A percentile compares a stretch with the other conserved stretches of the same genome.
Conservation (phyloP, 2,113 vertebrate species). For the Campylomormyrus tamandua region DNA sequence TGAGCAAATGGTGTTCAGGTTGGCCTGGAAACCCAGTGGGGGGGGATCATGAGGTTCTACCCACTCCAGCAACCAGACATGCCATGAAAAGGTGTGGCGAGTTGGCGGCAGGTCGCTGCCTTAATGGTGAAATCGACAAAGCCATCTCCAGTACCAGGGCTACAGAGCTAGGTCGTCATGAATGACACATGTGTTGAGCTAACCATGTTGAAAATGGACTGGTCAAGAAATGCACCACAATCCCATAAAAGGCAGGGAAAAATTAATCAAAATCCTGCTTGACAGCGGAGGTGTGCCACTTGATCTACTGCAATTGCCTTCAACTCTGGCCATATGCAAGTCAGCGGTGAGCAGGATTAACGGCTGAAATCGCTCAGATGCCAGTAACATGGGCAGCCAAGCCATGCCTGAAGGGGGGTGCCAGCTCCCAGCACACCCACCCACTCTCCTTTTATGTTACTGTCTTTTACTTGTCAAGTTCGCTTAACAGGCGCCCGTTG, state of each 20-base stretch:
- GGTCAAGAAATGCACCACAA: conserved; percentile 29
- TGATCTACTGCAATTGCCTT: conserved; percentile 38
- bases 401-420: conserved; percentile 26
- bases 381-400: conserved; percentile 32
- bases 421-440: conserved; percentile 25
- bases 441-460: conserved; percentile 19
- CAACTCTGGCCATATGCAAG: conserved; percentile 30
- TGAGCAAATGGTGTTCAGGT: not conserved
- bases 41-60: not conserved
- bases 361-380: conserved; percentile 35
- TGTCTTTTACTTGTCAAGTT: conserved; percentile 18
- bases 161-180: conserved; percentile 22
- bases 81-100: not conserved
- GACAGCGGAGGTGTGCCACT: conserved; percentile 30
- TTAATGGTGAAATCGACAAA: not conserved
- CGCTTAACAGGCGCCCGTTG: conserved; percentile 21
- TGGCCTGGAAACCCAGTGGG: not conserved
- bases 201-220: conserved; percentile 25
- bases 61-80: not conserved
- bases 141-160: conserved; percentile 13
- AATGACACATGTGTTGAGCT: conserved; percentile 32
- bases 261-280: conserved; percentile 34
- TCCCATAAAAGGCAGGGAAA: conserved; percentile 8
- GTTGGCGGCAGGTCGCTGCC: not conserved
- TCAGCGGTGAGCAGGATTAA: conserved; percentile 41